Conservation (phyloP, 2,888 invertebrate genomes). For the Aplocera efformata region DNA sequence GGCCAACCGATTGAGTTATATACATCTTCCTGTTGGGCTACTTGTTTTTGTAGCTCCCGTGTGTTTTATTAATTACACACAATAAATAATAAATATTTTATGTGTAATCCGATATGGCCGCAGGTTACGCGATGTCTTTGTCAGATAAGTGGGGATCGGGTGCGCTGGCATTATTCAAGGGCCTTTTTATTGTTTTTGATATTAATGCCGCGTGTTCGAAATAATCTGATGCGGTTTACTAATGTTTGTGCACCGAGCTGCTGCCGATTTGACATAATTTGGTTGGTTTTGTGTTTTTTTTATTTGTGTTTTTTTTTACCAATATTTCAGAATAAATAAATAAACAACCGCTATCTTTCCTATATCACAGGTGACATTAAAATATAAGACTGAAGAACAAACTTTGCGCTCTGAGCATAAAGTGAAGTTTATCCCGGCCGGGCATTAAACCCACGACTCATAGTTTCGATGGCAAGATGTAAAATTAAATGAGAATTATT, state of each 20-base stretch:
- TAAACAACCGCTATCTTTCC: too few relatives aligned
- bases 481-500: too few relatives aligned
- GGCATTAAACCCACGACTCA: too few relatives aligned
- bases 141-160: conserved; percentile 58
- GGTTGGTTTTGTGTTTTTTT: conserved; percentile 28
- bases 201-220: conserved; percentile 48
- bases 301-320: too few relatives aligned
- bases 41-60: conserved; percentile 77
- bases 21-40: conserved; percentile 78
- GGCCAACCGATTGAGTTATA: conserved; percentile 77
- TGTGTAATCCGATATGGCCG: conserved; percentile 72
- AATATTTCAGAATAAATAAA: too few relatives aligned
- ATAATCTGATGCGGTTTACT: conserved; percentile 42
- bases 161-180: conserved; percentile 69
- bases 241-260: conserved; percentile 28
- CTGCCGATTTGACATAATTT: conserved; percentile 52
- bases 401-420: too few relatives aligned
- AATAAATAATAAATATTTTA: conserved; percentile 80
- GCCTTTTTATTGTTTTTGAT: conserved; percentile 67
- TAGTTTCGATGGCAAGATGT: too few relatives aligned
- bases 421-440: too few relatives aligned
- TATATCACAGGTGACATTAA: too few relatives aligned
- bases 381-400: too few relatives aligned
- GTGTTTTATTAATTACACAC: conserved; percentile 78
- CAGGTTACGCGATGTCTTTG: conserved; percentile 61